phyloP scores from a whole-genome alignment of 2,113 vertebrate species.

The Chitala chitala region DNA sequence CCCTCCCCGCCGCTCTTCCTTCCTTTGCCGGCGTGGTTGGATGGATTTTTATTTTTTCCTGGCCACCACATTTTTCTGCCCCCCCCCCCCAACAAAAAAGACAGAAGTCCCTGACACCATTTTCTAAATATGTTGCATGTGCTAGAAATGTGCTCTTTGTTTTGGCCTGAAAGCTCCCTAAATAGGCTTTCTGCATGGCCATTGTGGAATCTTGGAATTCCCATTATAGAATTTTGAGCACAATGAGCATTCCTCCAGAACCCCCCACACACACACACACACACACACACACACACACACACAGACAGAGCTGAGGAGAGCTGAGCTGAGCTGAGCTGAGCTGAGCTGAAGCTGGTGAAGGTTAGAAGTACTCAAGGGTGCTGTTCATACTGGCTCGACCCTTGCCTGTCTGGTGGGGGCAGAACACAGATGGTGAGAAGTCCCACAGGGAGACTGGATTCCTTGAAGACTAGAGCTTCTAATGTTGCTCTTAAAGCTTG shows the following conservation, averaged over 20 bases:
- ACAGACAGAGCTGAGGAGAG: too few relatives aligned
- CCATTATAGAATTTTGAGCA: conserved; percentile 62
- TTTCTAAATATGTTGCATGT: neutral
- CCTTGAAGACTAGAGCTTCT: too few relatives aligned
- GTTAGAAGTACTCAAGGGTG: conserved; percentile 60
- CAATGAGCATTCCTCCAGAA: conserved; percentile 63
- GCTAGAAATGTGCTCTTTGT: conserved; percentile 27
- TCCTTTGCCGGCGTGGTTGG: neutral
- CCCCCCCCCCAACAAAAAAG: too few relatives aligned
- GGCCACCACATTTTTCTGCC: too few relatives aligned
- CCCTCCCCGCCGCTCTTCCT: too few relatives aligned
- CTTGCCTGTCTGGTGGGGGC: conserved; percentile 35
- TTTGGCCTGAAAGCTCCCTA: conserved; percentile 27
- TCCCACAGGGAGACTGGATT: conserved; percentile 54
- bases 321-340: too few relatives aligned
- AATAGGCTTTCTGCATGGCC: conserved; percentile 26
- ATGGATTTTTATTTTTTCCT: too few relatives aligned
- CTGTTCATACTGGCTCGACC: conserved; percentile 55
- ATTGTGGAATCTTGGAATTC: conserved; percentile 57
- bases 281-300: too few relatives aligned
- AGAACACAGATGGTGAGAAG: conserved; percentile 34
- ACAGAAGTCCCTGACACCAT: too few relatives aligned
- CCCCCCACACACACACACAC: too few relatives aligned
- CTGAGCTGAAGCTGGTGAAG: conserved; percentile 41
- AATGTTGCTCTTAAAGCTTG: conserved; percentile 59